Base-by-base conservation (phyloP, 2,888 invertebrate genomes). In the Synergus gifuensis region DNA sequence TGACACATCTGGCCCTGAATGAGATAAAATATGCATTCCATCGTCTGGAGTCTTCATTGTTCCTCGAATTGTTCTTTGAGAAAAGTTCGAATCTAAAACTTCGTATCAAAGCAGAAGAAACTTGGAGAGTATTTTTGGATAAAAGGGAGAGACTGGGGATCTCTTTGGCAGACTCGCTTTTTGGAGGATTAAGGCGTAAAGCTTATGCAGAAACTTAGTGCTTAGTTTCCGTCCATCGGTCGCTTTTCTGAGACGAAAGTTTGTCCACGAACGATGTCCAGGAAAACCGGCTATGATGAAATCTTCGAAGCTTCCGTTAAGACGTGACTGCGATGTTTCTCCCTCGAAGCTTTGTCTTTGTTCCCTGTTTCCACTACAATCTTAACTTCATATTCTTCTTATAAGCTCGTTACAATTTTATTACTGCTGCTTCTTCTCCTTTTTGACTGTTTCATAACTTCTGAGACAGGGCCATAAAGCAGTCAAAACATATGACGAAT, bases 131-230 rank as follows among this genome's bases (percentile, higher is more conserved):
- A 60, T 60, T 60, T 11, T 22, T 22, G 9, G 9, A 22, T 60
- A 22, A 22, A 22, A 60, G 60, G 18, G 60, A 60, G 60, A 60
- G 22, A 28, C 22, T 60, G 60, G 12, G 22, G 22, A 60, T 60
- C 60, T 60, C 60, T 11, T 22, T 60, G 60, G 60, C 12, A 4
- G 60, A 60, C 7, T 60, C 22, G 60, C 12, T 22, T 60, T 60
- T 60, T 60, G 18, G 11, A 11, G 60, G 60, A 60, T 60, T 60
- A 60, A 60, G 60, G 60, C 22, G 22, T 60, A 60, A 60, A 60
- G 60, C 60, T 60, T 60, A 60, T 60, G 60, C 60, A 60, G 60
- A 60, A 60, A 60, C 60, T 60, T 60, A 14, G 60, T 60, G 22
- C 22, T 60, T 60, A 60, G 60, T 60, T 60, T 60, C 12, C 60